Base-by-base conservation (phyloP, 2,888 invertebrate species). In the Leptinotarsa juncta region DNA sequence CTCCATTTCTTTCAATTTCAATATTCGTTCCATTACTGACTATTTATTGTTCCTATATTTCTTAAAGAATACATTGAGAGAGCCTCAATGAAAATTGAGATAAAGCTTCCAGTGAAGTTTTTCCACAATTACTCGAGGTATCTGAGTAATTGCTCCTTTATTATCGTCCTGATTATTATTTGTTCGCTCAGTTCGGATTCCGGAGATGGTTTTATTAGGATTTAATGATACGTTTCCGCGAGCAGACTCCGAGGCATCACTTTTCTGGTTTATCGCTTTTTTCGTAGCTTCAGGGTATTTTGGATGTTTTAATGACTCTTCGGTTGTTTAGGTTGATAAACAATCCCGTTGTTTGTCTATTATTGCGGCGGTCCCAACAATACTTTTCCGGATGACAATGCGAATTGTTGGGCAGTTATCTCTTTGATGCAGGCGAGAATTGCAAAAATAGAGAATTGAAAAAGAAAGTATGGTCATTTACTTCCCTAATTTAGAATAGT, bases 121-220 rank as follows among this genome's bases (percentile, higher is more conserved):
- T 73, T 72, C 78, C 73, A 71, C 77, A 79, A 76, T 80, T 79
- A 75, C 78, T 75, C 74, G 72, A 80, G 81, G 79, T 76, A 76
- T 74, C 79, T 71, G 69, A 75, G 77, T 81, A 81, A 81, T 81
- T 80, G 78, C 79, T 75, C 76, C 77, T 81, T 81, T 81, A 81
- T 79, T 79, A 79, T 78, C 77, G 73, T 75, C 76, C 73, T 79
- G 78, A 81, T 81, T 81, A 81, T 79, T 79, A 80, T 81, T 81
- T 81, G 79, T 79, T 78, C 74, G 72, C 66, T 71, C 65, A 71
- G 67, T 76, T 78, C 70, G 74, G 57, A 78, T 70, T 74, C 71
- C 76, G 73, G 76, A 72, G 69, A 78, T 76, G 68, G 76, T 67
- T 76, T 76, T 76, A 78, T 78, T 76, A 73, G 74, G 74, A 76